Conservation (phyloP, 2,113 vertebrate species). For the Mesocricetus auratus region DNA sequence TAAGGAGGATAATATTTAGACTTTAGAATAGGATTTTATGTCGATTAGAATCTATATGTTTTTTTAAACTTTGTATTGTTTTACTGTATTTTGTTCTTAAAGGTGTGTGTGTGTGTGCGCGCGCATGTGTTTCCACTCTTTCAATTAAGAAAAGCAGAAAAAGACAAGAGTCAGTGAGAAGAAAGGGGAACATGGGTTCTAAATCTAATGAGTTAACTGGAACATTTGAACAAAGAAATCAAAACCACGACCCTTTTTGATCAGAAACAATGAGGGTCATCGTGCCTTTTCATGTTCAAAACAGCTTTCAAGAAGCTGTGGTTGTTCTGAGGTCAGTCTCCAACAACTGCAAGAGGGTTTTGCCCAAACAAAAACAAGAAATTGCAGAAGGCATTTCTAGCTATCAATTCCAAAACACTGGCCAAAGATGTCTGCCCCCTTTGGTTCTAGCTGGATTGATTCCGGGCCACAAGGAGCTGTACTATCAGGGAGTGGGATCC, state of each 20-base stretch:
- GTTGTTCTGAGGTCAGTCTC: not conserved
- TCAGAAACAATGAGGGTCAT: not conserved
- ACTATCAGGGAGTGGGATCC: not conserved
- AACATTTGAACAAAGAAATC: slow-evolving; percentile 1
- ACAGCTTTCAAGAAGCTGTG: not conserved
- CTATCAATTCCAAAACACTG: not conserved
- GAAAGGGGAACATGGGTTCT: not conserved
- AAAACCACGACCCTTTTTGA: not conserved
- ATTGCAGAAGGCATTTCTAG: not conserved
- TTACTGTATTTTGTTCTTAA: not conserved
- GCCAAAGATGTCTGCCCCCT: not conserved
- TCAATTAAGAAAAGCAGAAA: not conserved
- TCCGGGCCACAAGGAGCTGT: not conserved
- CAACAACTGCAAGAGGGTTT: not conserved
- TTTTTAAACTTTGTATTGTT: not conserved
- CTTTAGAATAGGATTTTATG: not conserved
- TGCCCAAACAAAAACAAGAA: not conserved
- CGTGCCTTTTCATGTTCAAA: not conserved
- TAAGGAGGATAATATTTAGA: not conserved
- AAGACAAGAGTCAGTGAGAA: not conserved
- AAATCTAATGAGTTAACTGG: slow-evolving; percentile 16
- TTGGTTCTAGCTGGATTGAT: no score
- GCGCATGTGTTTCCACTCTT: not conserved
- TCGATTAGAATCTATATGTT: not conserved
- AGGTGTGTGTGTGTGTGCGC: not conserved